Base-by-base conservation (phyloP, 1,140 invertebrate species). In the Heliothis virescens region DNA sequence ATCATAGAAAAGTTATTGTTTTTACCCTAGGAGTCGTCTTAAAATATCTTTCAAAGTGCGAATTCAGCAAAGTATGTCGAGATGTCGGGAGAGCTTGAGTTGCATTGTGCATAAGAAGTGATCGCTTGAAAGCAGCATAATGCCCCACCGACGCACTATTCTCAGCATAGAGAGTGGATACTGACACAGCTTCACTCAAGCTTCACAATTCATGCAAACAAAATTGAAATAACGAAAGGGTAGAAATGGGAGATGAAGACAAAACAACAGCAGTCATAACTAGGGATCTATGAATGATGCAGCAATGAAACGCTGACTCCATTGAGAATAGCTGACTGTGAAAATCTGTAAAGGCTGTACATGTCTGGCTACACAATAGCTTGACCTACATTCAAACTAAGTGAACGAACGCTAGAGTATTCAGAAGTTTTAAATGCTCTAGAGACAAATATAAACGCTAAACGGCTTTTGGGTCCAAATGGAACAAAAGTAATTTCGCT, bases 381-480 rank as follows among this genome's bases (percentile, higher is more conserved):
- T 81, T 83, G 83, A 85, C 83, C 83, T 52, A 83, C 16, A 81
- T 85, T 60, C 16, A 48, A 15, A 55, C 18, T n/a, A 65, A 77
- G 79, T 78, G 52, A 78, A 83, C 71, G 79, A 69, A 62, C 79
- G 63, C 26, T 48, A 11, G 55, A 65, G 67, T 55, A 50, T 67
- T 26, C 71, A 74, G 63, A 60, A 67, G 69, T 29, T 72, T 72
- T 55, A 72, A 72, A 29, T 53, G 26, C 52, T 72, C 69, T 57
- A 72, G 69, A 72, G 69, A 72, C 69, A 57, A 57, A 57, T 72
- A 57, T 72, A 72, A 50, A 72, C 18, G 67, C 21, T 71, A 67
- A 50, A 29, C 18, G n/a, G 21, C 47, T 48, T 69, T n/a, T n/a
- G 48, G 21, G 67, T 9, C 50, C 21, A 12, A 57, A 57, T 13